Conservation (phyloP, 1,140 invertebrate species). For the Drosophila mauritiana region DNA sequence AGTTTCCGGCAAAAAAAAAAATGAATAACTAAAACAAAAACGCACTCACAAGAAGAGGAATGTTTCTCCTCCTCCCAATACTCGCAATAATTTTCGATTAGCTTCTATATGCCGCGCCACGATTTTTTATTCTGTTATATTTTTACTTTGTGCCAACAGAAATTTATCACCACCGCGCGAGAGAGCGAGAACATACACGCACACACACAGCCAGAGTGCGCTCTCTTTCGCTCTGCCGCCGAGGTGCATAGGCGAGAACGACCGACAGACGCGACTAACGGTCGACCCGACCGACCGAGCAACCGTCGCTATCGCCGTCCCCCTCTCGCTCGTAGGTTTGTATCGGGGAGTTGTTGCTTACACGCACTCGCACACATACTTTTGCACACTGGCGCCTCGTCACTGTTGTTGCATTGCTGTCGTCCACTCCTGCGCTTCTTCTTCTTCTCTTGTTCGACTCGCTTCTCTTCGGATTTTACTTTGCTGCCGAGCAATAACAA, state of each 20-base stretch:
- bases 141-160: constrained; percentile 82
- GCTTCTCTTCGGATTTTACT: constrained; percentile 4
- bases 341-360: constrained; percentile 29
- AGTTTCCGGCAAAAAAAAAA: constrained; percentile 7
- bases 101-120: constrained; percentile 43
- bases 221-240: constrained; percentile 8
- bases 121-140: constrained; percentile 80
- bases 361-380: constrained; percentile 43
- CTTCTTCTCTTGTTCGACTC: constrained; percentile 11
- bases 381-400: constrained; percentile 29
- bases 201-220: constrained; percentile 27
- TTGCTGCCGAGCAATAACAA: constrained; percentile 19
- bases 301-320: constrained; percentile 59
- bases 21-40: constrained; percentile 12
- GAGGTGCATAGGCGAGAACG: constrained; percentile 47
- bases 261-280: constrained; percentile 38
- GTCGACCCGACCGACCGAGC: constrained; percentile 8
- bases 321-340: constrained; percentile 28
- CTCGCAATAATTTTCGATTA: constrained; percentile 54
- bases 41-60: constrained; percentile 6
- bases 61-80: constrained; percentile 23
- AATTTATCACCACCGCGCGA: constrained; percentile 74
- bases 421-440: constrained; percentile 50
- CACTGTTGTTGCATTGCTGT: constrained; percentile 59
- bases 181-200: constrained; percentile 24